phyloP scores from a whole-genome alignment of 1,140 invertebrate species.

The Drosophila lowei region DNA sequence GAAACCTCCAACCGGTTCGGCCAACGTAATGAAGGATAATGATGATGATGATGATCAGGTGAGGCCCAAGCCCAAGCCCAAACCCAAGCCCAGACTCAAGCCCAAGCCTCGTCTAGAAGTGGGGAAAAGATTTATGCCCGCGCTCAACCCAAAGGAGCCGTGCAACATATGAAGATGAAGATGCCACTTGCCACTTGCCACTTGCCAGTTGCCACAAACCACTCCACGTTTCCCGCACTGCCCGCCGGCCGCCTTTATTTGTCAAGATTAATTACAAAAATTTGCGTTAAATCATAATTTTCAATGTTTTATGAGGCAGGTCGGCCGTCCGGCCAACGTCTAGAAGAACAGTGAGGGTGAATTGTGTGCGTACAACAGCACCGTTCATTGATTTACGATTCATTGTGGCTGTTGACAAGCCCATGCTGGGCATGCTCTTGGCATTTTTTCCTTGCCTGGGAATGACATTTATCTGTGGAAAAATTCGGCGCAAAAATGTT shows the following conservation, averaged over 20 bases:
- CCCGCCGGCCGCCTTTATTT: constrained; percentile 67
- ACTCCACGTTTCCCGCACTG: not conserved
- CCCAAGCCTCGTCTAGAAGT: constrained; percentile 47
- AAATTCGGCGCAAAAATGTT: constrained; percentile 32
- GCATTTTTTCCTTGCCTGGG: constrained; percentile 44
- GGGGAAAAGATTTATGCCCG: constrained; percentile 72
- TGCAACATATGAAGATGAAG: constrained; percentile 58
- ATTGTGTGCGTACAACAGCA: not conserved
- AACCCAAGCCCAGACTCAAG: constrained; percentile 9
- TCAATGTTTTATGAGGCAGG: constrained; percentile 68
- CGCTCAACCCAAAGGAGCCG: constrained; percentile 32
- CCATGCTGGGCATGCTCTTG: constrained; percentile 52
- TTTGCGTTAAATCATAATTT: constrained; percentile 80
- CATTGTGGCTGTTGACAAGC: constrained; percentile 66
- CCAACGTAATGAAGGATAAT: constrained; percentile 80
- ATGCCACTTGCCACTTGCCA: constrained; percentile 50
- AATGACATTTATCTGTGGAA: constrained; percentile 67
- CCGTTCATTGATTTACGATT: constrained; percentile 61
- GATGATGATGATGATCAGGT: constrained; percentile 66
- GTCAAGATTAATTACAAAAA: constrained; percentile 81
- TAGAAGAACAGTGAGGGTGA: constrained; percentile 9
- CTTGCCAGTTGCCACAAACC: too few species aligned
- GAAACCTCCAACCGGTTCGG: constrained; percentile 55
- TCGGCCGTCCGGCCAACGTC: constrained; percentile 14
- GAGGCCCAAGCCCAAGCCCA: constrained; percentile 28